A percentile compares a stretch with the other conserved stretches of the same genome.
Evolutionary conservation across 1,140 invertebrate genomes (phyloP).

Genomic region (Pentalonia nigronervosa): DNA sequence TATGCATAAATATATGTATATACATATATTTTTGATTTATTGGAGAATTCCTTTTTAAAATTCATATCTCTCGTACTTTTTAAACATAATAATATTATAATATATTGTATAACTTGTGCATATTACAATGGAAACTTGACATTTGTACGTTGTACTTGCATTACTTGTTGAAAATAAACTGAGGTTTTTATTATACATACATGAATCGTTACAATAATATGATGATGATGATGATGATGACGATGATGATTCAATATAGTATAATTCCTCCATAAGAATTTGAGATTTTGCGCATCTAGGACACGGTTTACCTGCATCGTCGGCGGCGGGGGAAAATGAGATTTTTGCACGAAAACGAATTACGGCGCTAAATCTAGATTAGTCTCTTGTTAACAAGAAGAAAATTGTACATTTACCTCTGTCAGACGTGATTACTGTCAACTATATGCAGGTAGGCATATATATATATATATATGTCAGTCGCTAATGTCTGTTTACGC

Average conservation of each 20-base stretch:
- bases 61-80: conserved; percentile 33
- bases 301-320: too few species aligned
- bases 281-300: too few species aligned
- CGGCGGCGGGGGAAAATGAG: background rate
- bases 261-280: too few species aligned
- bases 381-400: background rate
- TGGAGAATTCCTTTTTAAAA: background rate
- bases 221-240: too few species aligned
- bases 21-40: conserved; percentile 22
- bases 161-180: conserved; percentile 35
- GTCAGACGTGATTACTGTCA: background rate
- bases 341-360: background rate
- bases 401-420: background rate
- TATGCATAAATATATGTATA: background rate
- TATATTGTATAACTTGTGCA: background rate
- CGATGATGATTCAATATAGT: too few species aligned
- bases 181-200: conserved; percentile 18
- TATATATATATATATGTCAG: background rate
- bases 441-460: too few species aligned
- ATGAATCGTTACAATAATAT: background rate
- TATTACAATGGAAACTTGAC: background rate
- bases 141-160: background rate
- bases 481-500: too few species aligned
- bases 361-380: background rate
- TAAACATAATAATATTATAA: background rate